Evolutionary conservation across 2,888 invertebrate genomes (phyloP), one percentile per base, ranked within the genome.

Genomic region (Bruchidius siliquastri): DNA sequence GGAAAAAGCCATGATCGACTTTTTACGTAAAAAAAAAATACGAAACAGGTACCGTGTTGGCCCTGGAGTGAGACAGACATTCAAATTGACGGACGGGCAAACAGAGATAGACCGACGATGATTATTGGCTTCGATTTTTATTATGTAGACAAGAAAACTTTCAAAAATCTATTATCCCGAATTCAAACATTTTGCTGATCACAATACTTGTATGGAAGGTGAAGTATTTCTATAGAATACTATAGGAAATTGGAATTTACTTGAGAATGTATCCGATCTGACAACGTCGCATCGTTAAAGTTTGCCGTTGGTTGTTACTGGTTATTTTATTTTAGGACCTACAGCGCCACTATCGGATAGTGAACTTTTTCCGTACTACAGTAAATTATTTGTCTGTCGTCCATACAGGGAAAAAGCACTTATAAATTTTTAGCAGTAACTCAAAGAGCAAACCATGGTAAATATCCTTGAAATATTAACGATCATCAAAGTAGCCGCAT

Each of bases 381-480:
- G 74, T 77, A 78, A 79, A 77, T 79, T 79, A 78, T 79, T 81
- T 80, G 79, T 75, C 76, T 74, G 74, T 78, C 77, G 78, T 76
- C 78, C 78, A 79, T 81, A 80, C 80, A 81, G 80, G 78, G 80
- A 79, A 81, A 81, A 73, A 80, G 81, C 77, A 79, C 77, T 77
- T 80, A 79, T 79, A 79, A 81, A 81, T 79, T 77, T 81, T 80
- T 80, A 78, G 75, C 76, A 76, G 75, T 76, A 77, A 79, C 76
- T 77, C 72, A 69, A 77, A 79, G 78, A 80, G 80, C 79, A 80
- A 79, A 81, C 82, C 83, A 84, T 84, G 84, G 84, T 84, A 81
- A 82, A 79, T 80, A 80, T 73, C 10, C 68, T 30, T 22, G 21
- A 21, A 68, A 10, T 22, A 21, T 68, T 68, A 68, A 10, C 21